Base-by-base conservation (phyloP, 2,888 invertebrate species). In the Lomographa bimaculata region DNA sequence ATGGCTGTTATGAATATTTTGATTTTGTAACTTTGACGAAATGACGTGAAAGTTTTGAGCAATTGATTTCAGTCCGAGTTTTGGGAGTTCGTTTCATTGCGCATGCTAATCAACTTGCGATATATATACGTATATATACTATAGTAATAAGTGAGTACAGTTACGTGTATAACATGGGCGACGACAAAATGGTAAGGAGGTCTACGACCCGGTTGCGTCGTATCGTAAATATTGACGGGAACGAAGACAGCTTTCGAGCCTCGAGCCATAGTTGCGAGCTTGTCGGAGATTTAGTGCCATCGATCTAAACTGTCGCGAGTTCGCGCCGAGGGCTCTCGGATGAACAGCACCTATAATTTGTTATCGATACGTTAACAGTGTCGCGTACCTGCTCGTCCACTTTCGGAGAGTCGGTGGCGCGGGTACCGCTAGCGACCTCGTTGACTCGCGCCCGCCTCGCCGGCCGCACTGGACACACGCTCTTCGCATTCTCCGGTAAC, bases 391-490 rank as follows among this genome's bases (percentile, higher is more conserved):
- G 87, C 71, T 85, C 87, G 71, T 86, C 87, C 82, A 81, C 83
- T 87, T 87, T 87, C 82, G 86, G 84, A 77, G 79, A 77, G 71
- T 71, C 78, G 79, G 68, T 69, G 75, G 77, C 79, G 69, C 69
- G 71, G 78, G 80, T 87, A 87, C 89, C 87, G 89, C 89, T 87
- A 87, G 70, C 84, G 89, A 86, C 89, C 87, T 87, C 86, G 81
- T 68, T 87, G 84, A 64, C 64, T 63, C 85, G 83, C 68, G 72
- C 83, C 62, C 86, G 81, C 57, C 87, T 62, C 57, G 83, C 83
- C 34, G 85, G 85, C 69, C 85, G 83, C 74, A 86, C 83, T 60
- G 87, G 86, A 74, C 79, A 79, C 58, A 80, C 82, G 53, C 61
- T 77, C 68, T 78, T 73, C 38, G 77, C 80, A 74, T 80, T 78